Evolutionary conservation across 2,797 vertebrate species (phyloP), one percentile per base, ranked within the genome.

Genomic region (Rhinichthys osculus): DNA sequence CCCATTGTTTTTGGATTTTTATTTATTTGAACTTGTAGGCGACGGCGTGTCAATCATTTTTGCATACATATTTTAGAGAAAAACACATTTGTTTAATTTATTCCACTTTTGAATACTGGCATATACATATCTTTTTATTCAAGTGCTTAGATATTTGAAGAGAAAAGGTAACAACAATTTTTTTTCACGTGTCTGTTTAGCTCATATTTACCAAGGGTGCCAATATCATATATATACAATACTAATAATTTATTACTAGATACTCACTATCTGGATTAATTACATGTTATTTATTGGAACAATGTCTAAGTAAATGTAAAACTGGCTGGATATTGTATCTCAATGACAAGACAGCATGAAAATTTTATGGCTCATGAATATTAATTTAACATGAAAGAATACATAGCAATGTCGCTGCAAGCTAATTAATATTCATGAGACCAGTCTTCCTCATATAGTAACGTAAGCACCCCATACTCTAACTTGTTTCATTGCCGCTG

Each of bases 361-460:
- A 40, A 16, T 40, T 1, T 27, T 27, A 78, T 78, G 35, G 14
- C 23, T 78, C 38, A 62, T 78, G 38, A 78, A 59, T 78, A 78
- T 78, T 42, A 11, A 62, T 78, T 19, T 77, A 5, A 38, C 74
- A 77, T 77, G 23, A n/a, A n/a, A 38, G 11, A 77, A 77, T 38
- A 38, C 50, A 33, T 59, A 42, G 23, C n/a, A 62, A 62, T 3
- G 14, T 78, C 3, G 16, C 54, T 42, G 13, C 35, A 27, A 10
- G 7, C 19, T 77, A 77, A 38, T 57, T 57, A 38, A 57, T 77
- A 76, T 38, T 38, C 50, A 76, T 38, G 21, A 54, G 30, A 21
- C 30, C 47, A 38, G 10, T 57, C 6, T 38, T 57, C 11, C 35
- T 23, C 30, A 13, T 35, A 54, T 35, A 54, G 50, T 57, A 19